Conservation (phyloP, 2,888 invertebrate genomes). For the Hymenopus coronatus region DNA sequence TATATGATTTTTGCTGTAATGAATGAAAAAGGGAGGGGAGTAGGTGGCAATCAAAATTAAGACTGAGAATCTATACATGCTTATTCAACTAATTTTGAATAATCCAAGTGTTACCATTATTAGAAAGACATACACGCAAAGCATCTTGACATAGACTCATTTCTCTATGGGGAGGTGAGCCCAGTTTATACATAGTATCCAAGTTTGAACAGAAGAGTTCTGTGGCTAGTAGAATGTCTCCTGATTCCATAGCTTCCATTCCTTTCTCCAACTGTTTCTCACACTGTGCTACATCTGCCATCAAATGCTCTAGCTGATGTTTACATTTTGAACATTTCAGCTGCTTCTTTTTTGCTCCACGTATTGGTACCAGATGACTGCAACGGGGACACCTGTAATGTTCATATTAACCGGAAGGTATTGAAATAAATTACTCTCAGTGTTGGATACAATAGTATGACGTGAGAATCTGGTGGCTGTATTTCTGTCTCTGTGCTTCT, state of each 20-base stretch:
- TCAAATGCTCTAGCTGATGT: not conserved
- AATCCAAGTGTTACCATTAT: constrained; percentile 50
- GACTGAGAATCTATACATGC: not conserved
- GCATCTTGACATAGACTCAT: constrained; percentile 70
- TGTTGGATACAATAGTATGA: too few species aligned
- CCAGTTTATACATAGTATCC: constrained; percentile 35
- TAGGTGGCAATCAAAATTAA: not conserved
- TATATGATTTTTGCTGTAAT: too few species aligned
- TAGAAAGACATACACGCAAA: constrained; percentile 62
- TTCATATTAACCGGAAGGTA: not conserved
- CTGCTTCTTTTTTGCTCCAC: not conserved
- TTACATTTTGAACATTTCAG: constrained; percentile 17
- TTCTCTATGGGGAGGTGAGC: constrained; percentile 60
- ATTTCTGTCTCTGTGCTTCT: too few species aligned
- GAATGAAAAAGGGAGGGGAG: not conserved
- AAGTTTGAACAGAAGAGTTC: constrained; percentile 51
- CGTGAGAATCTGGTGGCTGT: too few species aligned
- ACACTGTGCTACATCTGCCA: constrained; percentile 34
- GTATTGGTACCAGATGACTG: not conserved
- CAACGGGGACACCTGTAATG: not conserved
- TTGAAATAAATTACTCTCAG: too few species aligned
- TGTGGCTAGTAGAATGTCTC: constrained; percentile 56
- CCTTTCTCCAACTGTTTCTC: constrained; percentile 35
- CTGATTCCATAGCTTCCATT: constrained; percentile 52
- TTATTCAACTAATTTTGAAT: not conserved